Conservation (phyloP, 1,140 invertebrate species). For the Coenobita brevimanus region DNA sequence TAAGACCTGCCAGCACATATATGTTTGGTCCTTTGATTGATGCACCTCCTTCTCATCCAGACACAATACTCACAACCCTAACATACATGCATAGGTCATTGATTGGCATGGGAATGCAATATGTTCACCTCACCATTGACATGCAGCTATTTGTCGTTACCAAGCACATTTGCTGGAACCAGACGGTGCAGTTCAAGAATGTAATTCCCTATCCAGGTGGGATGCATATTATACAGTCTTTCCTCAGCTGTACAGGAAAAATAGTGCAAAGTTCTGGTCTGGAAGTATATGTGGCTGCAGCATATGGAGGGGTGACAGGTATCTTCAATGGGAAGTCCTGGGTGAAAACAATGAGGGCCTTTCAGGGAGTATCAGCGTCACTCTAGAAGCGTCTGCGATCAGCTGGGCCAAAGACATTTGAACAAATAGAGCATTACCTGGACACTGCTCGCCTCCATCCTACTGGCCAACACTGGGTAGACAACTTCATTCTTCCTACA, state of each 20-base stretch:
- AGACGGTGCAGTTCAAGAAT: background rate
- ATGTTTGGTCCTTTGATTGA: background rate
- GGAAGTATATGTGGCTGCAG: too few relatives aligned
- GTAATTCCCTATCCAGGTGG: too few relatives aligned
- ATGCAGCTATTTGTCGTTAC: background rate
- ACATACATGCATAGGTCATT: background rate
- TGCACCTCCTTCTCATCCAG: too few relatives aligned
- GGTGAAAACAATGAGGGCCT: too few relatives aligned
- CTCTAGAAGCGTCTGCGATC: background rate
- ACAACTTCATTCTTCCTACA: too few relatives aligned
- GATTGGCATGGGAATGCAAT: background rate
- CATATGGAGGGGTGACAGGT: background rate
- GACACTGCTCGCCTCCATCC: too few relatives aligned
- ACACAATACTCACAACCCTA: slow-evolving; percentile 16
- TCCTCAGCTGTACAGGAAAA: background rate
- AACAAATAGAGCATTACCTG: background rate
- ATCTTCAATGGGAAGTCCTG: too few relatives aligned
- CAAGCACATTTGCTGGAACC: background rate
- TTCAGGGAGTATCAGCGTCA: background rate
- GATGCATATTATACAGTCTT: background rate
- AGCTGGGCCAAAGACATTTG: slow-evolving; percentile 2
- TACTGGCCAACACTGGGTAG: background rate
- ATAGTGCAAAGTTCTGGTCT: too few relatives aligned
- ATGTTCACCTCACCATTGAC: slow-evolving; percentile 5
- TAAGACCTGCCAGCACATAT: background rate